Percentiles rank a stretch among this genome's conserved stretches.
Evolutionary conservation across 1,140 invertebrate genomes (phyloP).

Genomic region (Periplaneta americana): DNA sequence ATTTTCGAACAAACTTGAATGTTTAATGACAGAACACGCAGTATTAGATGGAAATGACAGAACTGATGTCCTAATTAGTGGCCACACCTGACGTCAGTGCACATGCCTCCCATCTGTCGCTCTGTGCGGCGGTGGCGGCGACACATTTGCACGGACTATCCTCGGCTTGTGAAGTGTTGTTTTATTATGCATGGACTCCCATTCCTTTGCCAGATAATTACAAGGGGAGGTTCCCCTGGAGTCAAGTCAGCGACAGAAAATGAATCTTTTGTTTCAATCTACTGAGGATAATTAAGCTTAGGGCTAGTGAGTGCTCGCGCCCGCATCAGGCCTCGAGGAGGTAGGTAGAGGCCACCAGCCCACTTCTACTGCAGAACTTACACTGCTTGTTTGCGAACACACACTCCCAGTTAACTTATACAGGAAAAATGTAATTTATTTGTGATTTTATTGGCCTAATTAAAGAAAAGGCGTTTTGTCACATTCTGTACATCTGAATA

Average conservation of each 20-base stretch:
- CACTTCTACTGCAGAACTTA: neutral
- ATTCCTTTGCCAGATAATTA: slow-evolving; percentile 7
- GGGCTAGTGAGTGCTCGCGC: neutral
- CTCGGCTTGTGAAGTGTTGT: neutral
- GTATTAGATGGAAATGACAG: neutral
- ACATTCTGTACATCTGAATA: too few relatives aligned
- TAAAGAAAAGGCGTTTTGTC: too few relatives aligned
- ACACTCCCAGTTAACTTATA: too few relatives aligned
- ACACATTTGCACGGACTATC: neutral
- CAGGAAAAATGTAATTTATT: too few relatives aligned
- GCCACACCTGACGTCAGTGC: neutral
- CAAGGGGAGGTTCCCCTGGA: slow-evolving; percentile 4
- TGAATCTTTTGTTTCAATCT: slow-evolving; percentile 19
- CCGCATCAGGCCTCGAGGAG: neutral
- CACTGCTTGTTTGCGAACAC: too few relatives aligned
- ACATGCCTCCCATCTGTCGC: neutral
- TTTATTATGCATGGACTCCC: neutral
- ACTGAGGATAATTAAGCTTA: slow-evolving; percentile 14
- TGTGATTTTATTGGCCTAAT: too few relatives aligned
- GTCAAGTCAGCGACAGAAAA: slow-evolving; percentile 14
- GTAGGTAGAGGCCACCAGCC: neutral
- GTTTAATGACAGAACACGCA: neutral
- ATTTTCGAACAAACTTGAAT: too few relatives aligned
- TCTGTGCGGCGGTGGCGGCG: neutral
- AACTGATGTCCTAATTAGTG: neutral